Base-by-base conservation (phyloP, 2,797 vertebrate species). In the Eurystomus glaucurus region DNA sequence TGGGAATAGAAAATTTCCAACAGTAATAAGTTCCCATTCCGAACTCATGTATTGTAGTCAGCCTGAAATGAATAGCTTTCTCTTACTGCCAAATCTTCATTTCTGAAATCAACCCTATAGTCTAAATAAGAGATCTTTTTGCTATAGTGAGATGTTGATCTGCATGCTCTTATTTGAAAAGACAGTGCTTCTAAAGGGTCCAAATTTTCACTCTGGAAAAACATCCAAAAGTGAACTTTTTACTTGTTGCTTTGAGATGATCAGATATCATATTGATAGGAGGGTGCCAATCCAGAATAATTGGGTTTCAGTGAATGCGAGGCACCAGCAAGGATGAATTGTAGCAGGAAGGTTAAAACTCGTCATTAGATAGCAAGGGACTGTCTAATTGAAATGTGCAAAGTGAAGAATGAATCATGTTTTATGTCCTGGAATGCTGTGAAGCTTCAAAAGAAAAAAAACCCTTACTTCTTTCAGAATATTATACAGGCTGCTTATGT, bases 331-430 rank as follows among this genome's bases (percentile, higher is more conserved):
- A 74, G 26, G 37, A 29, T 57, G 28, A 75, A 84, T 61, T 39
- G 26, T 15, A 88, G 43, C 19, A 75, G 26, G 6, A 46, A 87
- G 17, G 11, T 54, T 69, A 71, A 60, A 74, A 86, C 5, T 58
- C 26, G 13, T 65, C 10, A 51, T 78, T 69, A 69, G 8, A 37
- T 45, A 76, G 26, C n/a, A 78, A 51, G 14, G 2, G 3, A 33
- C 20, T 45, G n/a, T 54, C 58, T 92, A 74, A 84, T 12, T 96
- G 85, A 94, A 92, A 76, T 94, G 61, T 68, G 9, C 14, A 48
- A 83, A 14, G 33, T 54, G 66, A 93, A 74, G 51, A 93, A 94
- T 71, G 61, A 85, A n/a, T 85, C 50, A 21, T 46, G 7, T 2
- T 76, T 50, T 68, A 12, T 74, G 26, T 26, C 37, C 31, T 72